Evolutionary conservation across 1,140 invertebrate species (phyloP).

Genomic region (Stegodyphus mimosarum): DNA sequence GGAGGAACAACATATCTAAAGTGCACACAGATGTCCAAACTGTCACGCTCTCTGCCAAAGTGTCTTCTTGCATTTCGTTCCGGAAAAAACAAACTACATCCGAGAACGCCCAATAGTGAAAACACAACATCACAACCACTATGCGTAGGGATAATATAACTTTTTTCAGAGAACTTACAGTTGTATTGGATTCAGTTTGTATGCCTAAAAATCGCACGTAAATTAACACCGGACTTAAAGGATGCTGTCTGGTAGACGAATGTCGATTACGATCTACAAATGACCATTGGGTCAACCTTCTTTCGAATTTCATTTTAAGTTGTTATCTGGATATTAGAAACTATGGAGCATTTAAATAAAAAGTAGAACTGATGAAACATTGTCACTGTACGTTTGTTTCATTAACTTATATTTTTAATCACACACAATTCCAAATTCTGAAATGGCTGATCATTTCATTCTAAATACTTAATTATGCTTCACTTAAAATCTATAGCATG

Average conservation of each 20-base stretch:
- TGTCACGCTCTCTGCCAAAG: constrained; percentile 27
- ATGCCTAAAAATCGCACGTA: constrained; percentile 32
- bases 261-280: too few relatives aligned
- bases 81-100: constrained; percentile 25
- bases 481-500: too few relatives aligned
- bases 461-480: too few relatives aligned
- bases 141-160: background rate
- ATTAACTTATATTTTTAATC: too few relatives aligned
- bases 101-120: constrained; percentile 22
- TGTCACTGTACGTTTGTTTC: too few relatives aligned
- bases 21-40: constrained; percentile 31
- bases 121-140: constrained; percentile 2
- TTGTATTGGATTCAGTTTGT: background rate
- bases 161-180: background rate
- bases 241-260: background rate
- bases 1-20: constrained; percentile 1
- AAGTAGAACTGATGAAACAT: too few relatives aligned
- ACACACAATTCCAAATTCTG: too few relatives aligned
- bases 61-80: constrained; percentile 25
- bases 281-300: too few relatives aligned
- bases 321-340: too few relatives aligned
- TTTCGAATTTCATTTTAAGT: too few relatives aligned
- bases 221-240: constrained; percentile 21
- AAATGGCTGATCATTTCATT: too few relatives aligned
- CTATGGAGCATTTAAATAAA: too few relatives aligned